Percentiles rank a stretch among this genome's conserved stretches.
These are phyloP conservation scores for Corythornis vintsioides DNA, from an alignment of 2,113 vertebrate species.

Conservation along the genomic window DNA sequence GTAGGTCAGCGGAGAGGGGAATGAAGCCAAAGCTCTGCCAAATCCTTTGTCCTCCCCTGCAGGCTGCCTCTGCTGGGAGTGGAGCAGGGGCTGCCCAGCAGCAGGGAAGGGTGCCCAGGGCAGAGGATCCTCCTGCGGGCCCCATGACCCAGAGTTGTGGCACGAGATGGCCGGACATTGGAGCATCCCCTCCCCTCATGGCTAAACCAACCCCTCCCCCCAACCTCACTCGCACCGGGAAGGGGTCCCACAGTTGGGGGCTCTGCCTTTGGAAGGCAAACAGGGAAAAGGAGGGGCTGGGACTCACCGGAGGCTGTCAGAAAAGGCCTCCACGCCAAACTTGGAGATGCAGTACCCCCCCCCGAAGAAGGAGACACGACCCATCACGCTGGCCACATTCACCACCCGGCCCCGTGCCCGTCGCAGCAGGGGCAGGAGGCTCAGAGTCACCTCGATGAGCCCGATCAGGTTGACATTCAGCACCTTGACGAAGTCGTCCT, in stretches of 20 bases:
- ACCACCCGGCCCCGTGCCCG: slow-evolving; percentile 78
- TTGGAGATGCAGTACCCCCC: slow-evolving; percentile 83
- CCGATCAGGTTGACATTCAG: slow-evolving; percentile 84
- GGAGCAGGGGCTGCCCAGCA: background rate
- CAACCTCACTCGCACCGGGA: fast-evolving
- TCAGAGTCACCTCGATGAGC: slow-evolving; percentile 80
- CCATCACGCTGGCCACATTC: slow-evolving; percentile 81
- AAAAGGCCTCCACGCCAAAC: slow-evolving; percentile 84
- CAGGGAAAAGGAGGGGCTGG: fast-evolving
- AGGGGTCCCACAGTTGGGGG: fast-evolving
- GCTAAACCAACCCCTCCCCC: too few relatives aligned
- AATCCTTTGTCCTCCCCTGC: background rate
- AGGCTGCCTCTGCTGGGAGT: background rate
- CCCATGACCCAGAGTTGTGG: background rate
- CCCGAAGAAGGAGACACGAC: slow-evolving; percentile 65
- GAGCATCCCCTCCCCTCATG: fast-evolving
- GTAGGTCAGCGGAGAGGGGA: background rate
- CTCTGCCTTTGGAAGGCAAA: fast-evolving
- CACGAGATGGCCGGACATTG: too few relatives aligned
- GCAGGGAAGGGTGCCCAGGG: too few relatives aligned
- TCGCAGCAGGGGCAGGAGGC: slow-evolving; percentile 79
- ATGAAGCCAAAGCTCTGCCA: background rate
- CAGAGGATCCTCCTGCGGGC: background rate
- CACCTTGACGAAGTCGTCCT: slow-evolving; percentile 77
- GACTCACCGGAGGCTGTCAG: slow-evolving; percentile 79